These are phyloP conservation scores for Silvanus unidentatus DNA, from an alignment of 2,888 invertebrate genomes.

Conservation along the genomic window DNA sequence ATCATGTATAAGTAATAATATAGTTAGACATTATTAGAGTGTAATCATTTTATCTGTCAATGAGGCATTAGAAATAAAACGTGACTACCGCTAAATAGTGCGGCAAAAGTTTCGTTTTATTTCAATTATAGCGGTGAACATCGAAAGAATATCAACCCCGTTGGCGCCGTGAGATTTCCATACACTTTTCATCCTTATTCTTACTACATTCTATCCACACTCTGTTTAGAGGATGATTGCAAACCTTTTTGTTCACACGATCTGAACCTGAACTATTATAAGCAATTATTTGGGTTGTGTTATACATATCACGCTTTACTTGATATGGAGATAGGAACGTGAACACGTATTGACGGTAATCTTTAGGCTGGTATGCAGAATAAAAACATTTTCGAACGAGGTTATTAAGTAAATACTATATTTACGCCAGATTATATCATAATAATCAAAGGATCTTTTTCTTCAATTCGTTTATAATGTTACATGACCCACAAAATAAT, in stretches of 20 bases:
- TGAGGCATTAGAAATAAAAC: slow-evolving; percentile 1
- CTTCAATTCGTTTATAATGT: no score
- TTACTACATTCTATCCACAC: neutral
- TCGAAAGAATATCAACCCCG: slow-evolving; percentile 4
- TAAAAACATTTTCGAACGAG: slow-evolving; percentile 24
- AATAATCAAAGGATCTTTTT: slow-evolving; percentile 15
- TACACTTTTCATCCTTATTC: neutral
- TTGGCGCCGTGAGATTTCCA: slow-evolving; percentile 11
- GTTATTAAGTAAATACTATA: slow-evolving; percentile 33
- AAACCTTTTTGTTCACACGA: slow-evolving; percentile 40
- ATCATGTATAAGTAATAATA: no score
- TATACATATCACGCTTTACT: slow-evolving; percentile 24
- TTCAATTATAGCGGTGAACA: slow-evolving; percentile 1
- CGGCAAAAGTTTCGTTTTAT: slow-evolving; percentile 1
- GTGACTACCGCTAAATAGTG: slow-evolving; percentile 3
- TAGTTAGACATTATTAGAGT: no score
- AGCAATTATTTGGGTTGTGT: slow-evolving; percentile 27
- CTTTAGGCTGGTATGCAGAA: slow-evolving; percentile 26
- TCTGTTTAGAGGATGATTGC: slow-evolving; percentile 17
- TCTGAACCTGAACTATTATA: slow-evolving; percentile 43
- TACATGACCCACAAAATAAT: no score
- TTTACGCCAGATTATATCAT: slow-evolving; percentile 23
- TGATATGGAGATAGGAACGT: slow-evolving; percentile 41
- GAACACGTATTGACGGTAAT: slow-evolving; percentile 40
- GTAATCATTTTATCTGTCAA: slow-evolving; percentile 3